phyloP scores from a whole-genome alignment of 2,888 invertebrate genomes.

The Aphidoletes aphidimyza region DNA sequence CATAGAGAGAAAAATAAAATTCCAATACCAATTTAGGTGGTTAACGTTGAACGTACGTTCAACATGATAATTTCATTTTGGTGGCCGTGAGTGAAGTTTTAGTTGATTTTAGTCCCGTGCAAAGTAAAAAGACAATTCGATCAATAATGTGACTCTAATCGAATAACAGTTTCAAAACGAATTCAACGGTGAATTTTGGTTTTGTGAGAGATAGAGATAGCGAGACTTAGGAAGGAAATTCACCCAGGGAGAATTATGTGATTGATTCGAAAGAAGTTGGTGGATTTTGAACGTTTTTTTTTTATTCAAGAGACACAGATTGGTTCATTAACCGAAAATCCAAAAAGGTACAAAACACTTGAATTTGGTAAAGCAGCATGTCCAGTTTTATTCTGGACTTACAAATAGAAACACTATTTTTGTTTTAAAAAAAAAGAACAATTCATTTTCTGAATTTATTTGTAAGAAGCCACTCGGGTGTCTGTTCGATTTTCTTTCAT shows the following conservation, averaged over 20 bases:
- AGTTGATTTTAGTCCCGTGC: neutral
- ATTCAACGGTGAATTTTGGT: constrained; percentile 13
- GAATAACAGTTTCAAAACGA: neutral
- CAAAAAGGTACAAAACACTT: neutral
- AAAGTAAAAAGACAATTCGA: neutral
- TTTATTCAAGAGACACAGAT: no score
- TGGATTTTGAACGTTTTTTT: neutral
- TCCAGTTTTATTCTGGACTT: neutral
- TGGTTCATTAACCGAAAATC: neutral
- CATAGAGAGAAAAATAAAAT: no score
- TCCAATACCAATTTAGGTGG: no score
- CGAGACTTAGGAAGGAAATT: neutral
- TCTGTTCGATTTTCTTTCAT: neutral
- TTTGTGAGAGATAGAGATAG: neutral
- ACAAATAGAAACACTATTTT: no score
- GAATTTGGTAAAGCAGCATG: neutral
- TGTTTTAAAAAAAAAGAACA: neutral
- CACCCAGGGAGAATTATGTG: neutral
- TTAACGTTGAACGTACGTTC: no score
- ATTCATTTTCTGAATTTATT: neutral
- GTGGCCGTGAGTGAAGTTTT: neutral
- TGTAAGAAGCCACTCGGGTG: neutral
- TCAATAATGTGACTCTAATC: constrained; percentile 24
- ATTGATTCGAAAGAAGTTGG: neutral
- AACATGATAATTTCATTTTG: neutral